Percentiles rank a stretch among this genome's conserved stretches.
Conservation (phyloP, 1,140 invertebrate genomes). For the Drosophila bocqueti region DNA sequence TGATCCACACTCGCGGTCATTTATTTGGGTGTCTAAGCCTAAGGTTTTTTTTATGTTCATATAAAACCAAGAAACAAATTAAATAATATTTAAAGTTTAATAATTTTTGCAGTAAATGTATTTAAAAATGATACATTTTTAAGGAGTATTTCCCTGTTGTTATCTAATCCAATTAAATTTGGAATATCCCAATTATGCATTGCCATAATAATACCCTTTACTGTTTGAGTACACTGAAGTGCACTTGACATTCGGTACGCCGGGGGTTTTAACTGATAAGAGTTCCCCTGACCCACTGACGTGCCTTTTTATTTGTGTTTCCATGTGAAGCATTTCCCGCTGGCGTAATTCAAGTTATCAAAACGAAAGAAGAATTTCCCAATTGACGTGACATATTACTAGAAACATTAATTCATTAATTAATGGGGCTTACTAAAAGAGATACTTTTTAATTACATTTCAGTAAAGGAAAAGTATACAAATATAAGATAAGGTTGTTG, state of each 20-base stretch:
- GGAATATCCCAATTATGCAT: neutral
- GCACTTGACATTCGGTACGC: slow-evolving; percentile 26
- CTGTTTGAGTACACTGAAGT: slow-evolving; percentile 3
- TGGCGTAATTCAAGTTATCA: slow-evolving; percentile 48
- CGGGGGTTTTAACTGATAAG: slow-evolving; percentile 11
- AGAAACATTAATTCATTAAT: slow-evolving; percentile 18
- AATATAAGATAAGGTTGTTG: neutral
- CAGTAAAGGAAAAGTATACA: neutral
- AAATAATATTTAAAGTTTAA: too few relatives aligned
- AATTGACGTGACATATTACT: slow-evolving; percentile 46
- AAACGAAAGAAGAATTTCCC: slow-evolving; percentile 23
- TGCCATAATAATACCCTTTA: neutral
- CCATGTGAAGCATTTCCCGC: slow-evolving; percentile 22
- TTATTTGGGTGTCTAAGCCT: neutral
- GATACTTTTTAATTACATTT: neutral
- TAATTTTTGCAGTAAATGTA: too few relatives aligned
- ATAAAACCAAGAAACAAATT: too few relatives aligned
- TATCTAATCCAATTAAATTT: too few relatives aligned
- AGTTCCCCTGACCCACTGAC: slow-evolving; percentile 19
- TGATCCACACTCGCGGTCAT: slow-evolving; percentile 16
- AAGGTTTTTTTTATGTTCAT: neutral
- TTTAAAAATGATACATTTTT: too few relatives aligned
- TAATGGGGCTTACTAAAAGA: neutral
- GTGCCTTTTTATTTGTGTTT: slow-evolving; percentile 19
- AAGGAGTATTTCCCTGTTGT: too few relatives aligned